phyloP scores from a whole-genome alignment of 1,140 invertebrate species.

The Drosophila mayri region DNA sequence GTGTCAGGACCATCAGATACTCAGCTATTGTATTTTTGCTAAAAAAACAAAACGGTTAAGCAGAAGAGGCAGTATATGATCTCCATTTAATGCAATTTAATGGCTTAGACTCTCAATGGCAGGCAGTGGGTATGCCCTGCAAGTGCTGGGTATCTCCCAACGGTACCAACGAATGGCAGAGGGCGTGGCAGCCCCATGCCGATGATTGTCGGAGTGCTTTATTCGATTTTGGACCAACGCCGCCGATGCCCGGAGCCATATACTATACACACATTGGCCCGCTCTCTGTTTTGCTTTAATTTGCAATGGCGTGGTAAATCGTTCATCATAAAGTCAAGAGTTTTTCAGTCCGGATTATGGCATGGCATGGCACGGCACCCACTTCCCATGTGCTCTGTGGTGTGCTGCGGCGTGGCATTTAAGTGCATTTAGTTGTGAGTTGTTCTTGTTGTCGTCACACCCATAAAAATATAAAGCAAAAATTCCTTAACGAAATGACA shows the following conservation, averaged over 20 bases:
- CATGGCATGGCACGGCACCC: neutral
- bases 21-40: neutral
- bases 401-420: constrained; percentile 8
- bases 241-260: neutral
- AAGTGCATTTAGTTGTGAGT: constrained; percentile 35
- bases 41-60: too few relatives aligned
- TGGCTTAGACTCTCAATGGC: too few relatives aligned
- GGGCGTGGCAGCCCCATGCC: constrained; percentile 41
- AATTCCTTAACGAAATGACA: constrained; percentile 22
- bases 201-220: constrained; percentile 60
- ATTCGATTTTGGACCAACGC: constrained; percentile 48
- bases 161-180: constrained; percentile 41
- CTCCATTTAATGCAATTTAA: too few relatives aligned
- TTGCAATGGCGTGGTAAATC: constrained; percentile 64
- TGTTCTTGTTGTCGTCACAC: constrained; percentile 6
- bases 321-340: constrained; percentile 68
- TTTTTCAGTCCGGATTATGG: constrained; percentile 56
- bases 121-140: neutral
- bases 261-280: constrained; percentile 2
- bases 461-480: constrained; percentile 2
- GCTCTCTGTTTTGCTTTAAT: constrained; percentile 50
- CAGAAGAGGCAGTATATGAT: too few relatives aligned
- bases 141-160: neutral
- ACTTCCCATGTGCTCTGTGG: neutral
- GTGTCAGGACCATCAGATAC: neutral